Evolutionary conservation across 2,888 invertebrate species (phyloP).

Genomic region (Stratiomys singularior): DNA sequence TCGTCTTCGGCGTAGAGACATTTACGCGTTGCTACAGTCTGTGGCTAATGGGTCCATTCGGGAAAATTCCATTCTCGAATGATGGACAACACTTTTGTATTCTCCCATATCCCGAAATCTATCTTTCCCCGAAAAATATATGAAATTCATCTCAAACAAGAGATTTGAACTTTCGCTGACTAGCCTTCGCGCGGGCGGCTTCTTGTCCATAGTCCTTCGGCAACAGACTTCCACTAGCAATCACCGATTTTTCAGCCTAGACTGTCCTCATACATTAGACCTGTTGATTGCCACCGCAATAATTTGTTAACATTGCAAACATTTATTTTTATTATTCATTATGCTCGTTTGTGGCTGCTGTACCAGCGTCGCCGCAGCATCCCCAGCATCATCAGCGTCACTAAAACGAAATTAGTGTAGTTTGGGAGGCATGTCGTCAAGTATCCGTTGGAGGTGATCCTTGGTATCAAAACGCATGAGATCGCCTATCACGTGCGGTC

Average conservation of each 20-base stretch:
- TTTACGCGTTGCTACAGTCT: not conserved
- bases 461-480: constrained; percentile 16
- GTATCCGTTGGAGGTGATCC: not conserved
- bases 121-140: too few species aligned
- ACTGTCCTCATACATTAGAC: not conserved
- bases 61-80: not conserved
- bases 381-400: constrained; percentile 31
- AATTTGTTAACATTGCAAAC: constrained; percentile 45
- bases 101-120: too few species aligned
- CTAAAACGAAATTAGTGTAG: constrained; percentile 47
- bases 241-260: not conserved
- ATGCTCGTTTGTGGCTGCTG: constrained; percentile 32
- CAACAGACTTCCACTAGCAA: not conserved
- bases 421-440: constrained; percentile 41
- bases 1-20: not conserved
- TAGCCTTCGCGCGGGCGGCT: too few species aligned
- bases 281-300: constrained; percentile 28
- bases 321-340: constrained; percentile 45
- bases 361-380: constrained; percentile 11
- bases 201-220: not conserved
- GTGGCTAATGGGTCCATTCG: too few species aligned
- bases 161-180: too few species aligned
- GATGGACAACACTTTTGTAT: too few species aligned
- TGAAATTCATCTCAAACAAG: too few species aligned
- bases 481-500: constrained; percentile 38